Evolutionary conservation across 1,140 invertebrate genomes (phyloP), one percentile per base, ranked within the genome.

Genomic region (Eubasilissa regina): DNA sequence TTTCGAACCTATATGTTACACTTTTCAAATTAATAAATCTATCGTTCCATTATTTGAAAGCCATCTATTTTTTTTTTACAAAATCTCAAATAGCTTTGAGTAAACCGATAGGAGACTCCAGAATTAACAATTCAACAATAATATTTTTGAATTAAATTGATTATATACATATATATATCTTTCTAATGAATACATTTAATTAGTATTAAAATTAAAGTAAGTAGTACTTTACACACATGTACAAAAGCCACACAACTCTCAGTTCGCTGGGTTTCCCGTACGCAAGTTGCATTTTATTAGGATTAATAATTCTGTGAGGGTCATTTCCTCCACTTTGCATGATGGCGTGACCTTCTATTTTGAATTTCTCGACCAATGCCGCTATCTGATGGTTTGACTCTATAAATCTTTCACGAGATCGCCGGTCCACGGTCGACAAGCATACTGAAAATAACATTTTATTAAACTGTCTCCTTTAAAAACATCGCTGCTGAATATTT

Each of bases 331-430:
- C 85, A 85, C 74, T 88, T 81, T 85, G 86, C 87, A 86, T 87
- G 82, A 87, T 89, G 81, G 72, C 87, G 86, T 86, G 84, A 83
- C 90, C 85, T 86, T 97, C 96, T 13, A 94, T 86, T 85, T 96
- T 97, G 84, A 97, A 98, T 84, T 97, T 96, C 75, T 98, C 96
- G 0, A 98, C 96, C 0, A 98, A 85, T 0, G 95, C 94, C 7
- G 95, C 94, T 83, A 98, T 98, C 86, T 98, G 96, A 79, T 97
- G 95, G 84, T 96, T 97, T 0, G 96, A 97, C 85, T 98, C 96
- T 10, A 98, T 90, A 85, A 97, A 97, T 12, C 96, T 90, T 86
- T 98, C 96, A 25, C 96, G 90, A 51, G 94, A 96, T 74, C 96
- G 89, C 47, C 96, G 90, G 88, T 98, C 97, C 12, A 98, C 96